Evolutionary conservation across 2,888 invertebrate species (phyloP), one percentile per base, ranked within the genome.

Genomic region (Clistopyga incitator): DNA sequence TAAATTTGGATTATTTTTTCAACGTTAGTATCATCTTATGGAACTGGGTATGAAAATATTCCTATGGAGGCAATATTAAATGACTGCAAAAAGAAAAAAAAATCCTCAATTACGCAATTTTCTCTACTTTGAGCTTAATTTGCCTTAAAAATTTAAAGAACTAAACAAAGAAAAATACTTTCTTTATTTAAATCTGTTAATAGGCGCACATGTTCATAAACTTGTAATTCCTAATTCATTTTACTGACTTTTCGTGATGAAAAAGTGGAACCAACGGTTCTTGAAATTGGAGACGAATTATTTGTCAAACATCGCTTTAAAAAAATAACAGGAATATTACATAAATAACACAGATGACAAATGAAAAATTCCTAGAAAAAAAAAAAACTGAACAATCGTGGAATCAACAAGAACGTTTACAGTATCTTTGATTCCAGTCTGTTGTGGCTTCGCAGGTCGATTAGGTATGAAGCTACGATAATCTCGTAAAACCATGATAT

Each of bases 401-500:
- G 18, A 6, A n/a, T 50, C 15, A 18, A 18, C n/a, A 6, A 18
- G 4, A 50, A 3, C n/a, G 18, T 2, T 47, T 29, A 29, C 4
- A 29, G 15, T 47, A 50, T 18, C 18, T n/a, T n/a, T 18, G 50
- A 50, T 50, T n/a, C n/a, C 2, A 50, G 15, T 50, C 50, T n/a
- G n/a, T 6, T 50, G 50, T 18, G 50, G 50, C 50, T 50, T 15
- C 18, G n/a, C 8, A 50, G n/a, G 4, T 50, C 50, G n/a, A n/a
- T 50, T 50, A 50, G 50, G 45, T 45, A 45, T 45, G 15, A 50
- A 50, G 6, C 3, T n/a, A n/a, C 64, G 18, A 42, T 64, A 20
- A 56, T 50, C 50, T 18, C n/a, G n/a, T 50, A 50, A 50, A 50
- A 50, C 42, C 23, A 67, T 67, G 47, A 67, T 23, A 47, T 23